These are phyloP conservation scores for Oxycera nigricornis DNA, from an alignment of 2,888 invertebrate genomes.

Conservation along the genomic window DNA sequence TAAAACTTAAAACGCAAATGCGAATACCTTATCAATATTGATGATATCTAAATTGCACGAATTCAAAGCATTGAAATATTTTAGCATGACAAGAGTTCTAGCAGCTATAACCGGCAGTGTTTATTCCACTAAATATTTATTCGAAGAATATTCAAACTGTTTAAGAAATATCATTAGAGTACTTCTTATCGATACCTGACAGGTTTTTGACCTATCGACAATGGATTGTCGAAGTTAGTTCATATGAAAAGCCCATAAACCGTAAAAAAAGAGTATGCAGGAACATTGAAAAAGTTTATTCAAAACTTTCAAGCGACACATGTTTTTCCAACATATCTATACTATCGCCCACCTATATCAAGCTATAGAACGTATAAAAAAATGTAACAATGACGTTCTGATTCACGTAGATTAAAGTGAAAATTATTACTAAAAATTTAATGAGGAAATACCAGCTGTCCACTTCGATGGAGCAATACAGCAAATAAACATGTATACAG, in stretches of 20 bases:
- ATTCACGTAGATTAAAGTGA: slow-evolving; percentile 19
- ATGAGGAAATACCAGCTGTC: slow-evolving; percentile 18
- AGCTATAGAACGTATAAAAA: background rate
- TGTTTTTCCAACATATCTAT: background rate
- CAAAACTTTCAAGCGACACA: background rate
- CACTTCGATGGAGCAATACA: slow-evolving; percentile 10
- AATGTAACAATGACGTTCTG: slow-evolving; percentile 29
- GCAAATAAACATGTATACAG: slow-evolving; percentile 20
- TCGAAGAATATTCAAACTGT: background rate
- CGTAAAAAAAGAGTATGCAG: background rate
- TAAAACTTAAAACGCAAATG: no score
- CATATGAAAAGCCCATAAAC: background rate
- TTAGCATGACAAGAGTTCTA: background rate
- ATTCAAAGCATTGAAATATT: background rate
- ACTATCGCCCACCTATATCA: background rate
- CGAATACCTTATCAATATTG: no score
- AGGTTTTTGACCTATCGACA: background rate
- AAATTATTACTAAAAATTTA: slow-evolving; percentile 3
- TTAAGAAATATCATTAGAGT: background rate
- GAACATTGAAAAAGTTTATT: background rate
- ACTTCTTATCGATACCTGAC: background rate
- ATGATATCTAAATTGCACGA: background rate
- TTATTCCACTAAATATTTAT: background rate
- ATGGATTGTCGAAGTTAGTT: background rate
- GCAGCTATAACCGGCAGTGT: background rate